Percentiles rank a stretch among this genome's conserved stretches.
Evolutionary conservation across 1,140 invertebrate genomes (phyloP).

Genomic region (Bombus terrestris): DNA sequence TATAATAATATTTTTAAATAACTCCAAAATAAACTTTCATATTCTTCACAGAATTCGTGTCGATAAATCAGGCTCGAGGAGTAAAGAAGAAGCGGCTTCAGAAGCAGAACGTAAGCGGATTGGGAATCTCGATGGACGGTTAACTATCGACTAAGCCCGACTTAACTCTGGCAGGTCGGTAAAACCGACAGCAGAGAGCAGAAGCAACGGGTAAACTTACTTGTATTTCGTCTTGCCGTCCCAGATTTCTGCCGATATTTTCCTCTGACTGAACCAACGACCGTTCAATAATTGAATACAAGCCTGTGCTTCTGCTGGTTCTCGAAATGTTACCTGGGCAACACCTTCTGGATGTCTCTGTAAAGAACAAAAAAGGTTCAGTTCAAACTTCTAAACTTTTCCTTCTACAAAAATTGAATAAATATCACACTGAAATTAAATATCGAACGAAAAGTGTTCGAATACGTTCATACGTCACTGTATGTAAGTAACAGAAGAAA

Average conservation of each 20-base stretch:
- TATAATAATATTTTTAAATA: neutral
- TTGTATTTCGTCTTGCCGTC: conserved; percentile 98
- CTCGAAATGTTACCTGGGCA: conserved; percentile 95
- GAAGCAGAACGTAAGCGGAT: neutral
- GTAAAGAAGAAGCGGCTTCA: neutral
- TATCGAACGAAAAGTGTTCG: too few species aligned
- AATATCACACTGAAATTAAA: neutral
- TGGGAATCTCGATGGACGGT: neutral
- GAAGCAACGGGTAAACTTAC: conserved; percentile 77
- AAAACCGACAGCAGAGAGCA: conserved; percentile 2
- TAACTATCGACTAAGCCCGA: neutral
- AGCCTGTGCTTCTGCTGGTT: conserved; percentile 94
- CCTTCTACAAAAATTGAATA: neutral
- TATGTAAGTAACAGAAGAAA: too few species aligned
- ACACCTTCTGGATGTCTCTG: conserved; percentile 97
- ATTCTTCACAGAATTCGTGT: neutral
- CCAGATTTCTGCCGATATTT: conserved; percentile 94
- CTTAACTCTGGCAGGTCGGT: neutral
- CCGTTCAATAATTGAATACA: conserved; percentile 95
- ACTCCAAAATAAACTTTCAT: neutral
- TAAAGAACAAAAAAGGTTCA: neutral
- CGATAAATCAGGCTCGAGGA: conserved; percentile 10
- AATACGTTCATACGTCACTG: too few species aligned
- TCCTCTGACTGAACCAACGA: conserved; percentile 94
- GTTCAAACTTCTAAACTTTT: too few species aligned